Evolutionary conservation across 2,797 vertebrate genomes (phyloP).

Genomic region (Austrolebias charrua): DNA sequence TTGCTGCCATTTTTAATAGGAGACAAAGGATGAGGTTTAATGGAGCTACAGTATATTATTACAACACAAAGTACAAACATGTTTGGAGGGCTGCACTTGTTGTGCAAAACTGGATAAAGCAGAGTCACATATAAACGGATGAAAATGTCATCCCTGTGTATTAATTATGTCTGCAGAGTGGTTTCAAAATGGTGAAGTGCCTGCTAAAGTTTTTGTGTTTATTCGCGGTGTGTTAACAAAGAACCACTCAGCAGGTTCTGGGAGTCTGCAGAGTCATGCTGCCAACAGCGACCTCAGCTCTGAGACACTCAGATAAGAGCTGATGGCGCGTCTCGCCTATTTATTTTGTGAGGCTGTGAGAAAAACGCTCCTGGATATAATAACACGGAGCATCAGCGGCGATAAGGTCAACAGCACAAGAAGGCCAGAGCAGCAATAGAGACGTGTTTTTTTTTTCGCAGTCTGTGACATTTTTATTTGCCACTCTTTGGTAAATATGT

Average conservation of each 20-base stretch:
- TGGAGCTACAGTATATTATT: neutral
- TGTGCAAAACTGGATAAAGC: constrained; percentile 10
- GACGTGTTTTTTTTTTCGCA: constrained; percentile 28
- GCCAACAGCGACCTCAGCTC: constrained; percentile 16
- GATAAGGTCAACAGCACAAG: constrained; percentile 21
- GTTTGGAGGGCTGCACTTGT: constrained; percentile 1
- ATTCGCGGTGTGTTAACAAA: constrained; percentile 24
- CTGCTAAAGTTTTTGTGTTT: constrained; percentile 16
- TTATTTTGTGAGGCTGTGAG: constrained; percentile 11
- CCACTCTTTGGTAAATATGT: constrained; percentile 16
- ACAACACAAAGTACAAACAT: neutral
- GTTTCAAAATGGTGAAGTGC: constrained; percentile 15
- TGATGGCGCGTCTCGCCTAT: constrained; percentile 26
- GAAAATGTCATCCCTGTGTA: constrained; percentile 9
- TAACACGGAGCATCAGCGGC: constrained; percentile 13
- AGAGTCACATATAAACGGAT: neutral
- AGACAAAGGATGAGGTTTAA: no score
- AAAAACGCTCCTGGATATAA: constrained; percentile 18
- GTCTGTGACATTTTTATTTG: constrained; percentile 12
- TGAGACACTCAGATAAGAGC: constrained; percentile 34
- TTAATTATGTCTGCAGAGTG: constrained; percentile 12
- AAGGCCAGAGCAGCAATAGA: constrained; percentile 10
- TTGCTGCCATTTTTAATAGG: no score
- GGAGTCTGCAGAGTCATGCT: constrained; percentile 41
- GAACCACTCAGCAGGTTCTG: constrained; percentile 39